A percentile compares a stretch with the other conserved stretches of the same genome.
Evolutionary conservation across 2,797 vertebrate genomes (phyloP).

Genomic region (Allobates femoralis): DNA sequence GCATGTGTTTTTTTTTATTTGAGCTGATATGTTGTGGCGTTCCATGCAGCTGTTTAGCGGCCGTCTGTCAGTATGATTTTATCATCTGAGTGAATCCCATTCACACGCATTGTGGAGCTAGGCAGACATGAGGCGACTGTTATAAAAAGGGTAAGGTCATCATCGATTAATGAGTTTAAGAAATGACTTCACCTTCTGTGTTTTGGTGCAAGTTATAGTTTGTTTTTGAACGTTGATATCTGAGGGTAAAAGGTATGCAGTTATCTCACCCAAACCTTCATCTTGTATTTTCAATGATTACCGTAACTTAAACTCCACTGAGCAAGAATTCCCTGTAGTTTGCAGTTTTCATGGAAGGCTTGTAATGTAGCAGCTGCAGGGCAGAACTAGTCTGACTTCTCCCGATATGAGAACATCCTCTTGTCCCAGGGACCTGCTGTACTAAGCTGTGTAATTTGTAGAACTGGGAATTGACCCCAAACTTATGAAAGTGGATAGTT

Average conservation of each 20-base stretch:
- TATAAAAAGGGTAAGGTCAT: too few species aligned
- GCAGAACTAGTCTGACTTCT: not conserved
- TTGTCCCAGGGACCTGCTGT: not conserved
- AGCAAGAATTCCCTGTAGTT: not conserved
- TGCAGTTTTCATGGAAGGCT: not conserved
- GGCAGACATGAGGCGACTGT: not conserved
- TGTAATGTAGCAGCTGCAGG: not conserved
- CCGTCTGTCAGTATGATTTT: slow-evolving; percentile 10
- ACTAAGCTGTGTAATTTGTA: not conserved
- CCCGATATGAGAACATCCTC: not conserved
- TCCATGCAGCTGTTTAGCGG: not conserved
- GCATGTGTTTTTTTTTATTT: too few species aligned
- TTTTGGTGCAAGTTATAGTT: not conserved
- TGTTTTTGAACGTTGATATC: not conserved
- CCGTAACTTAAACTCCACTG: not conserved
- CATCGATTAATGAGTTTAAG: not conserved
- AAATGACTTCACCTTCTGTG: not conserved
- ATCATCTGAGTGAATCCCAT: slow-evolving; percentile 33
- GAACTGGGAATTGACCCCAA: not conserved
- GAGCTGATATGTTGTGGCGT: not conserved
- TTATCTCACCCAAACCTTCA: not conserved
- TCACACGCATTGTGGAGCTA: not conserved
- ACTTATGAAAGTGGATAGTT: not conserved
- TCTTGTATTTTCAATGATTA: not conserved
- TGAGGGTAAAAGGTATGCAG: too few species aligned